Base-by-base conservation (phyloP, 2,113 vertebrate genomes). In the Pomatorhinus ruficollis region DNA sequence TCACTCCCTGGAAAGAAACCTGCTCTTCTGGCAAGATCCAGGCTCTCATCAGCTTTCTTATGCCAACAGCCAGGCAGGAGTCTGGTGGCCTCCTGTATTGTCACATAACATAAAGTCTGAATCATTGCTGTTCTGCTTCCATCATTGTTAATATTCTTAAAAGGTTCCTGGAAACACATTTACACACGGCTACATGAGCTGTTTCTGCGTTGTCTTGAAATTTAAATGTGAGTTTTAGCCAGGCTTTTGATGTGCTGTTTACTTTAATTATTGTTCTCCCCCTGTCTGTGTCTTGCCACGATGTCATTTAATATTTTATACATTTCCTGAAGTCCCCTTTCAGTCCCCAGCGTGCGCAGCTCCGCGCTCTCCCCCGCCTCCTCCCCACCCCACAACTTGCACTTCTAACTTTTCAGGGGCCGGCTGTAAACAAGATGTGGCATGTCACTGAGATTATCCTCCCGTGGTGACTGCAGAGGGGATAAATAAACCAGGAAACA, bases 141-240 rank as follows among this genome's bases (percentile, higher is more conserved):
- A 97, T 97, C 97, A 97, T 79, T 82, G 40, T 98, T 98, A 98
- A 98, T 98, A 98, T 97, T 98, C 98, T 96, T 97, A 98, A 97
- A 97, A 97, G 97, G 93, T 94, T 98, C 94, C 97, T 96, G 92
- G 97, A 97, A 98, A 98, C 95, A 97, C 97, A 95, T 97, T 98
- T 93, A 82, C 92, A 97, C 95, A 81, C 54, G 81, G 95, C 96
- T 95, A 91, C 97, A 85, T 3, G 91, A 98, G 96, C 96, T 83
- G 80, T 30, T 97, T 85, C 97, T 96, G 94, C 95, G 88, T 44
- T 83, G 96, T 85, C 97, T 98, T 95, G 97, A 97, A 94, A 98
- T 98, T 96, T 96, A 95, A 98, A 98, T 97, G 97, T 27, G 42
- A 60, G 93, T 91, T 98, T 98, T 92, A 97, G 95, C 97, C 92